Conservation (phyloP, 2,797 vertebrate species). For the Thunnus albacares region DNA sequence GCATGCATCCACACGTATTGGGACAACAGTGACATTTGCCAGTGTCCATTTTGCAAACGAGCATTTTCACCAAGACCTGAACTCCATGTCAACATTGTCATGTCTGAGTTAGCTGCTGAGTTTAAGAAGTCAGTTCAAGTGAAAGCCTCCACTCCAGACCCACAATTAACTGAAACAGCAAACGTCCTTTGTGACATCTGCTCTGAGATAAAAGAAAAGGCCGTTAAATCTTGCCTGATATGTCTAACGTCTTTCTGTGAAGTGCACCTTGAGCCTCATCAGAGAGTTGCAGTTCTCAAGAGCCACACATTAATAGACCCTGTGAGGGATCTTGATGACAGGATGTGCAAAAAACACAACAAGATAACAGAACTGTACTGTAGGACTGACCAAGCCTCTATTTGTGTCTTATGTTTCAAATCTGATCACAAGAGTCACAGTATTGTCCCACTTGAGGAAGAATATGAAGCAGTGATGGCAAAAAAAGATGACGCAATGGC, state of each 20-base stretch:
- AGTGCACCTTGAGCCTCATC: conserved; percentile 58
- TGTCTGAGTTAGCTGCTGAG: conserved; percentile 43
- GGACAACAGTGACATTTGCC: conserved; percentile 23
- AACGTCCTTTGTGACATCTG: conserved; percentile 53
- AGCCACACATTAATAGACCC: conserved; percentile 49
- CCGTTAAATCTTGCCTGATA: conserved; percentile 42
- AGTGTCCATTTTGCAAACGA: conserved; percentile 49
- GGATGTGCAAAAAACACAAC: conserved; percentile 44
- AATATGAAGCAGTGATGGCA: conserved; percentile 39
- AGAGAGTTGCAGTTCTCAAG: conserved; percentile 32
- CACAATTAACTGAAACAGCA: not conserved
- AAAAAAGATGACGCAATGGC: conserved; percentile 2
- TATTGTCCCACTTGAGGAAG: conserved; percentile 45
- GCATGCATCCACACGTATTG: conserved; percentile 41
- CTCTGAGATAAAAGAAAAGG: conserved; percentile 19
- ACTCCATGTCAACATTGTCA: conserved; percentile 12
- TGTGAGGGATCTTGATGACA: conserved; percentile 41
- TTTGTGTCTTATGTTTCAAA: conserved; percentile 43
- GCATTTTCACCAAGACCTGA: conserved; percentile 35
- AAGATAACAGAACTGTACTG: conserved; percentile 56
- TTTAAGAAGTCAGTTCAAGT: conserved; percentile 8
- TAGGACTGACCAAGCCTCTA: conserved; percentile 31
- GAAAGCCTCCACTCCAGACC: not conserved
- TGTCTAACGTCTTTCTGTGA: conserved; percentile 52
- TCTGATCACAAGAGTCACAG: conserved; percentile 35